A percentile compares a stretch with the other conserved stretches of the same genome.
Conservation (phyloP, 2,113 vertebrate genomes). For the Eretmochelys imbricata region DNA sequence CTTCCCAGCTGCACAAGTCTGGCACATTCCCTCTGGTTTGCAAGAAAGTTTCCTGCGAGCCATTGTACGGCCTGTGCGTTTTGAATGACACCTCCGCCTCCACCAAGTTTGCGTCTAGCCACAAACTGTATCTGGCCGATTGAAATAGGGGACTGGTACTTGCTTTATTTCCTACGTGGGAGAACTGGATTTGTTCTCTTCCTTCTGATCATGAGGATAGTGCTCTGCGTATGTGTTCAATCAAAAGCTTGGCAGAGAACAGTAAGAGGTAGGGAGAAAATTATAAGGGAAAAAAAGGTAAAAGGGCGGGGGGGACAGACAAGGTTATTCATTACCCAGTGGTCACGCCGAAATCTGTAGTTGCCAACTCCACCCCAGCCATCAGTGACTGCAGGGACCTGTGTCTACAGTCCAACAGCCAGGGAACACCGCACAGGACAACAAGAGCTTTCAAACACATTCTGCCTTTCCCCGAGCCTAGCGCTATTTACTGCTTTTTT, state of each 20-base stretch:
- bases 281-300: too few relatives aligned
- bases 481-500: background rate
- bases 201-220: too few relatives aligned
- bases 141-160: too few relatives aligned
- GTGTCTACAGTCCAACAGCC: background rate
- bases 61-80: background rate
- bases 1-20: background rate
- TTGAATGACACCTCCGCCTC: background rate
- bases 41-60: background rate
- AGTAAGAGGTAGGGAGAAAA: background rate
- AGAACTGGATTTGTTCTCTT: background rate
- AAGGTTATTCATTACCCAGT: background rate
- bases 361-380: slow-evolving; percentile 33
- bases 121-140: too few relatives aligned
- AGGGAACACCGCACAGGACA: background rate
- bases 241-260: background rate
- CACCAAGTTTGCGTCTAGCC: background rate
- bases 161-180: background rate
- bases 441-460: background rate
- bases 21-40: too few relatives aligned
- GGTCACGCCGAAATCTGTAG: background rate
- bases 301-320: background rate
- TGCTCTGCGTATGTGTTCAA: too few relatives aligned
- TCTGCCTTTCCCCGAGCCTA: background rate
- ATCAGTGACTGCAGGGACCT: background rate